Conservation (phyloP, 2,888 invertebrate genomes). For the Nomada ruficornis region DNA sequence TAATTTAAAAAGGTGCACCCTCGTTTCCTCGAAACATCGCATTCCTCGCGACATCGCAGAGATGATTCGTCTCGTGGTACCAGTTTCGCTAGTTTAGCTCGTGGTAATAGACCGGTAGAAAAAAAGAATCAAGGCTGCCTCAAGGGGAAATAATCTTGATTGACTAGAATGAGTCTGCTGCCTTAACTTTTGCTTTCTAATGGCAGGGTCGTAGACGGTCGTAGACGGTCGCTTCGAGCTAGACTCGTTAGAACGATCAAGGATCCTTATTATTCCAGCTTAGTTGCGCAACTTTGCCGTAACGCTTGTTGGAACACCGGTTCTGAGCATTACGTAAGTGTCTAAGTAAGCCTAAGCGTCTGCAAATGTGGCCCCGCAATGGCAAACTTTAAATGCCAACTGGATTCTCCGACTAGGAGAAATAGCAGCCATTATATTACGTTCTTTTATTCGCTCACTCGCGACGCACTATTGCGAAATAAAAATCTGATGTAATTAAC, state of each 20-base stretch:
- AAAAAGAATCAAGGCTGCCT: conserved; percentile 51
- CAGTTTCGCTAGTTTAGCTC: conserved; percentile 20
- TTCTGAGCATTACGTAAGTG: conserved; percentile 50
- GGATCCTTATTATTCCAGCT: conserved; percentile 63
- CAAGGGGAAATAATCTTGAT: conserved; percentile 56
- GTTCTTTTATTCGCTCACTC: background rate
- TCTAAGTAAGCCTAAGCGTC: conserved; percentile 55
- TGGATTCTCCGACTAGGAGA: conserved; percentile 28
- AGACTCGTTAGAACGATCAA: conserved; percentile 60
- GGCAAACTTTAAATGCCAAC: conserved; percentile 48
- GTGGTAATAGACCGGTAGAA: conserved; percentile 37
- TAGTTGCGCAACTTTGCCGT: conserved; percentile 64
- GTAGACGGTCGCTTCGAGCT: conserved; percentile 71
- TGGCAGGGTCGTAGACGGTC: conserved; percentile 75
- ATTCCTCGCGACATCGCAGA: background rate
- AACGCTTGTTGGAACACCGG: conserved; percentile 38
- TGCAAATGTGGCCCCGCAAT: conserved; percentile 33
- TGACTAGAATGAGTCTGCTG: conserved; percentile 58
- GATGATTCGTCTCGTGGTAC: background rate
- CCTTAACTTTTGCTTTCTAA: conserved; percentile 79
- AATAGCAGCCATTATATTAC: background rate
- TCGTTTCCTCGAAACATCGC: conserved; percentile 5
- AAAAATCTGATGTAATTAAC: background rate
- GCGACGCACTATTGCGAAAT: background rate
- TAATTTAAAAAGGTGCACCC: background rate